These are phyloP conservation scores for Cyclura pinguis DNA, from an alignment of 2,797 vertebrate genomes.

Conservation along the genomic window DNA sequence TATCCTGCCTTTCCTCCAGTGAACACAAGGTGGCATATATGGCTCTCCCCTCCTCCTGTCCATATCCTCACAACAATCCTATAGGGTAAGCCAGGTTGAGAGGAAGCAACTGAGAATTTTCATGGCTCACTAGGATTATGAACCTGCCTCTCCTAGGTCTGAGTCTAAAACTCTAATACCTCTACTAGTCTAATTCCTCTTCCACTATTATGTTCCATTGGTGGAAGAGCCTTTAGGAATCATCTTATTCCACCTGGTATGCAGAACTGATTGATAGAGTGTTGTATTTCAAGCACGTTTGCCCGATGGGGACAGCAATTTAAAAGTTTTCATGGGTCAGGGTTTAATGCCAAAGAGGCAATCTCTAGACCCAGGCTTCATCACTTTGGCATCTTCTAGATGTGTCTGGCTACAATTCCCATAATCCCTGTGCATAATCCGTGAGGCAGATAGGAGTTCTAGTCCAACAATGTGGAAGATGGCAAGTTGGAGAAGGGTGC, in stretches of 20 bases:
- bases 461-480: background rate
- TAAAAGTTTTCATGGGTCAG: background rate
- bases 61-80: no score
- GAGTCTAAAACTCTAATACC: no score
- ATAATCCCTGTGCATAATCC: background rate
- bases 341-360: background rate
- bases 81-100: no score
- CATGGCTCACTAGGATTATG: no score
- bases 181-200: background rate
- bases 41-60: no score
- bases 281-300: background rate
- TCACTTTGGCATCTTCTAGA: no score
- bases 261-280: no score
- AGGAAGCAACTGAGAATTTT: no score
- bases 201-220: background rate
- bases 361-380: background rate
- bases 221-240: background rate
- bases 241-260: background rate
- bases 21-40: no score
- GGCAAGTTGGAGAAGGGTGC: no score
- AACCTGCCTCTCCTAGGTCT: no score
- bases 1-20: no score
- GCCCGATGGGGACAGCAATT: background rate
- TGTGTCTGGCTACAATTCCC: background rate
- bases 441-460: background rate